A percentile compares a stretch with the other conserved stretches of the same genome.
These are phyloP conservation scores for Cladorhizidae sp. DNA, from an alignment of 37 sponge, comb jelly and placozoan species.

Conservation along the genomic window DNA sequence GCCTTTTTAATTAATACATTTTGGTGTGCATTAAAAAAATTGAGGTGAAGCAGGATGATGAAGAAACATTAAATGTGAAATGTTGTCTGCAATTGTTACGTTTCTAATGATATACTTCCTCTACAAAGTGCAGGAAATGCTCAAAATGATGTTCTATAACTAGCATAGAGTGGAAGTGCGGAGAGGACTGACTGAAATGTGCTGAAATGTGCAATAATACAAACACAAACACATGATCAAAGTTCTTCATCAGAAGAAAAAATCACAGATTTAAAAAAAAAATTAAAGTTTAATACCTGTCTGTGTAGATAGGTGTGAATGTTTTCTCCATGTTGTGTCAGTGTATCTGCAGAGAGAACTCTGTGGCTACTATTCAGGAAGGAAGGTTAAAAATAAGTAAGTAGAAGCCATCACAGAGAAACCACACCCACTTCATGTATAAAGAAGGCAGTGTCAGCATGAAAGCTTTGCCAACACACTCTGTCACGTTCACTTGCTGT, in stretches of 20 bases:
- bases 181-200: no score
- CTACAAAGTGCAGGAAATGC: no score
- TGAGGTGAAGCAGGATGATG: no score
- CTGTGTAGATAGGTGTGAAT: slow-evolving; percentile 52
- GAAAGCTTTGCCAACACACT: background rate
- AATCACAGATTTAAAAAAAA: background rate
- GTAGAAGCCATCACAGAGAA: background rate
- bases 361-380: background rate
- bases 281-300: slow-evolving; percentile 17
- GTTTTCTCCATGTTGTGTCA: slow-evolving; percentile 37
- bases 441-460: background rate
- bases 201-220: no score
- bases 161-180: background rate
- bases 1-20: no score
- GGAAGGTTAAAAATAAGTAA: background rate
- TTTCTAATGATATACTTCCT: no score
- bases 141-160: no score
- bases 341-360: slow-evolving; percentile 39
- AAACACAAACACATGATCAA: no score
- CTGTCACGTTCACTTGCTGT: background rate
- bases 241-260: no score
- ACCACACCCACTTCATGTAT: slow-evolving; percentile 4
- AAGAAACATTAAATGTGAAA: no score
- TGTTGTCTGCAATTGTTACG: no score
- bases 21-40: no score